Conservation (phyloP, 2,113 vertebrate genomes). For the Neolamprologus devosi region DNA sequence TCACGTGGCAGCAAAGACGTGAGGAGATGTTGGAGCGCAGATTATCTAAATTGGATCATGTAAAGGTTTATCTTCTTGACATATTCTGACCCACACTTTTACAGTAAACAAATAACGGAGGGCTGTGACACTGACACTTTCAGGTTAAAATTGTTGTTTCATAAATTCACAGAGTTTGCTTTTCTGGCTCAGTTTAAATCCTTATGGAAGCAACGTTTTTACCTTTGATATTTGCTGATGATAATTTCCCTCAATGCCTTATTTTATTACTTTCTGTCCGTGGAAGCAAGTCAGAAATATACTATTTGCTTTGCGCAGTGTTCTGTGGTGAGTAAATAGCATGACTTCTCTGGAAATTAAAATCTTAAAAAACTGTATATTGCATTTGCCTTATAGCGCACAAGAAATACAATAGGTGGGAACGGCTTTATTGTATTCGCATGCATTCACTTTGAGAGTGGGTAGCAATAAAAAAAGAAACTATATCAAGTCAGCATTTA, state of each 20-base stretch:
- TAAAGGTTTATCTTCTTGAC: background rate
- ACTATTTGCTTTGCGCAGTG: background rate
- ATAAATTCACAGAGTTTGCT: background rate
- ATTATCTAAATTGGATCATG: background rate
- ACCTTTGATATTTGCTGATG: conserved; percentile 25
- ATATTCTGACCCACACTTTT: background rate
- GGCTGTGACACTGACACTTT: background rate
- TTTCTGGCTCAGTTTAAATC: background rate
- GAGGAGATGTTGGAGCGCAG: background rate
- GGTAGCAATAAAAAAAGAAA: background rate
- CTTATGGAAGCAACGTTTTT: background rate
- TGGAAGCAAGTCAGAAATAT: conserved; percentile 2
- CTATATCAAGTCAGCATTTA: background rate
- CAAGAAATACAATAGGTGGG: background rate
- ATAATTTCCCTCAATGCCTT: conserved; percentile 34
- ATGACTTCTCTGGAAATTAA: conserved; percentile 15
- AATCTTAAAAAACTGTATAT: conserved; percentile 3
- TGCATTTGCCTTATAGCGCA: background rate
- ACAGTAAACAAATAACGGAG: background rate
- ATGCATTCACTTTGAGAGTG: background rate
- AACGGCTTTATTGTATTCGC: background rate
- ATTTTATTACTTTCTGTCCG: conserved; percentile 41
- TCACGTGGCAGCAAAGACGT: background rate
- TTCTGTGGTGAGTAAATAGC: conserved; percentile 26
- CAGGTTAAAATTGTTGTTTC: background rate